These are phyloP conservation scores for Columbina picui DNA, from an alignment of 2,113 vertebrate genomes.

Conservation along the genomic window DNA sequence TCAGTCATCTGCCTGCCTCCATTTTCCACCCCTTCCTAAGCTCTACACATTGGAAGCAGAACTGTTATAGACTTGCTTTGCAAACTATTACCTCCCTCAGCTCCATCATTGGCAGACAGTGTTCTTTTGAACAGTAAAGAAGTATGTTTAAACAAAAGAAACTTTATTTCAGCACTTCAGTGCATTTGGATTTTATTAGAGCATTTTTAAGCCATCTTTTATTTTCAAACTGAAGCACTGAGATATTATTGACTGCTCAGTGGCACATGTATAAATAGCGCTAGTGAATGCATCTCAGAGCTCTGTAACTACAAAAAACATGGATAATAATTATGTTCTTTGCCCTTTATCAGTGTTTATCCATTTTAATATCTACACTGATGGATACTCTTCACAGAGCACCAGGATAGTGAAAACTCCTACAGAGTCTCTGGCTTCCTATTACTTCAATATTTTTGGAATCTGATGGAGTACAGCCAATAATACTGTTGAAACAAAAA, in stretches of 20 bases:
- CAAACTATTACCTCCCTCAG: neutral
- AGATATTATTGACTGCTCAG: slow-evolving; percentile 8
- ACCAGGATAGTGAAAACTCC: neutral
- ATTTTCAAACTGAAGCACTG: slow-evolving; percentile 4
- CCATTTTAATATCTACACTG: neutral
- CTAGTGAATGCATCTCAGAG: neutral
- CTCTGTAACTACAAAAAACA: neutral
- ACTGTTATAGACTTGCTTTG: neutral
- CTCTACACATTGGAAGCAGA: neutral
- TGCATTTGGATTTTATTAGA: neutral
- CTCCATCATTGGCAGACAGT: neutral
- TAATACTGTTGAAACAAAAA: neutral
- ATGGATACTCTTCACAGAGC: neutral
- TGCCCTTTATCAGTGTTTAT: neutral
- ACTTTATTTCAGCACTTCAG: neutral
- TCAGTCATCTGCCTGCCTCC: neutral
- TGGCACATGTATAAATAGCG: neutral
- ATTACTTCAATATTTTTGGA: neutral
- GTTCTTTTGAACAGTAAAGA: neutral
- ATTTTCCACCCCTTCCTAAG: neutral
- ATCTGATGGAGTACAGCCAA: neutral
- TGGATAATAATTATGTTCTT: neutral
- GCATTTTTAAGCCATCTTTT: neutral
- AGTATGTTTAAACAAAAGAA: neutral
- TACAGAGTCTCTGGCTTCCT: neutral